phyloP scores from a whole-genome alignment of 2,113 vertebrate species.

The Etheostoma cragini region DNA sequence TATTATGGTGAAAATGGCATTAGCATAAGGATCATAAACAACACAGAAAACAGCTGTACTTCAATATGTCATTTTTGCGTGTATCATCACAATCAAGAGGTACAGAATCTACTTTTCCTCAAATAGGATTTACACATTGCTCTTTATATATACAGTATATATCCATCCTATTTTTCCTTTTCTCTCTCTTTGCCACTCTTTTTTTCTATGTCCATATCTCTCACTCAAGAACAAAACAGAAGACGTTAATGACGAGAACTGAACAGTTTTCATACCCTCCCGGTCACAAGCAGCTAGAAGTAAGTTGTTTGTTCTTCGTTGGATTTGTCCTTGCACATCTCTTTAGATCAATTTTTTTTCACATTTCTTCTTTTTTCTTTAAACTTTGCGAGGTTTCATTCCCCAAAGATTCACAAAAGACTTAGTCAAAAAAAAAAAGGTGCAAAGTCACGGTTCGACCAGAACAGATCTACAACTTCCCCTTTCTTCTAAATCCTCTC shows the following conservation, averaged over 20 bases:
- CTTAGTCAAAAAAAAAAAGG: neutral
- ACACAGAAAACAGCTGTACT: slow-evolving; percentile 28
- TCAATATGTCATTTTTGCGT: slow-evolving; percentile 14
- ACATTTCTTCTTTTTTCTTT: neutral
- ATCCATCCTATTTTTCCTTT: neutral
- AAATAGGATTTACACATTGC: neutral
- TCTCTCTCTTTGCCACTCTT: neutral
- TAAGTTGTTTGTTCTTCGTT: neutral
- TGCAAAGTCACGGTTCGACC: slow-evolving; percentile 21
- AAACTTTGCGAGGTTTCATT: neutral
- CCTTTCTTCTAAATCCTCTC: slow-evolving; percentile 24
- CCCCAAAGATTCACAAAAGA: slow-evolving; percentile 17
- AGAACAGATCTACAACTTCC: slow-evolving; percentile 25
- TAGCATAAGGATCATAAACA: slow-evolving; percentile 64
- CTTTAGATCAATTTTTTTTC: slow-evolving; percentile 5
- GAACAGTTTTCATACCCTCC: neutral
- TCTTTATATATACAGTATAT: neutral
- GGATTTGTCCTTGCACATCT: slow-evolving; percentile 13
- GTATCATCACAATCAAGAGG: slow-evolving; percentile 13
- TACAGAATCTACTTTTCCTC: neutral
- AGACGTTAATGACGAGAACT: neutral
- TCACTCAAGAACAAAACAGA: slow-evolving; percentile 20
- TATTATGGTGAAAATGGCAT: slow-evolving; percentile 52
- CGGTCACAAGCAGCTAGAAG: neutral
- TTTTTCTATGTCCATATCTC: neutral